These are phyloP conservation scores for Esox masquinongy DNA, from an alignment of 2,797 vertebrate genomes.

Conservation along the genomic window DNA sequence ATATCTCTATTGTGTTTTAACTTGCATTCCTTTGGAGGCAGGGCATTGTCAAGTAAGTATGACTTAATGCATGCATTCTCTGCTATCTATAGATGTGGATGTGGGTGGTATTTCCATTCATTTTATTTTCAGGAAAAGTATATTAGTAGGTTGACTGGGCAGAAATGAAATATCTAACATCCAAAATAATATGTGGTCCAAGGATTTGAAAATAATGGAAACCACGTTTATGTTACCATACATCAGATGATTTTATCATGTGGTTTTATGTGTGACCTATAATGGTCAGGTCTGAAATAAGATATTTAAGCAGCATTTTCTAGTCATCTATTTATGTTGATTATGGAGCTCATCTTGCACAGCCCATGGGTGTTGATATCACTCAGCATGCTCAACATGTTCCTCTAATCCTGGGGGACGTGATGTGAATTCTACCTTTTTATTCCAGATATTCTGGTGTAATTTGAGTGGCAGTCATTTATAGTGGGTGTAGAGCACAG, in stretches of 20 bases:
- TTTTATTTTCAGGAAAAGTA: neutral
- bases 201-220: neutral
- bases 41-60: constrained; percentile 98
- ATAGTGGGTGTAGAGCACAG: neutral
- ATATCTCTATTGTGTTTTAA: constrained; percentile 91
- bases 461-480: neutral
- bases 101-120: neutral
- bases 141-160: neutral
- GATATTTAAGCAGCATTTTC: neutral
- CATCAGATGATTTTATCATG: neutral
- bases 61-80: constrained; percentile 24
- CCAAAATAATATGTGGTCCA: neutral
- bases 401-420: neutral
- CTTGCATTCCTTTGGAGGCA: constrained; percentile 97
- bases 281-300: neutral
- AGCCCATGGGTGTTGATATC: neutral
- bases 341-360: neutral
- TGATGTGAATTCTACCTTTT: neutral
- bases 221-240: no score
- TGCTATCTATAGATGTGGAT: neutral
- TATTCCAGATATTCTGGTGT: neutral
- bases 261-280: neutral
- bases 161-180: neutral
- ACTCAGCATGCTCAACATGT: neutral
- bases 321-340: constrained; percentile 3